Base-by-base conservation (phyloP, 2,888 invertebrate genomes). In the Lasioglossum lativentre region DNA sequence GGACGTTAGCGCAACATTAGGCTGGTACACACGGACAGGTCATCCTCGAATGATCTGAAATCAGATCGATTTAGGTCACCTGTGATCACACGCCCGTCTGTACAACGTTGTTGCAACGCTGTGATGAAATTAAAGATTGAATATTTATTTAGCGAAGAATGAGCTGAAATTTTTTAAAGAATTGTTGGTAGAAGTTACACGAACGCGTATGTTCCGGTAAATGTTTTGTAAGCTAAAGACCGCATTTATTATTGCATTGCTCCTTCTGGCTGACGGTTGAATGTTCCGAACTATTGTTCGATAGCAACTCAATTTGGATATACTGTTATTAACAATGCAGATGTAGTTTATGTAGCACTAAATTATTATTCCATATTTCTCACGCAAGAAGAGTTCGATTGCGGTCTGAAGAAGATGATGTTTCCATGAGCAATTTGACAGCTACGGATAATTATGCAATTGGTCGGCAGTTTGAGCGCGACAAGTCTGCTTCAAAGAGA, bases 11-110 rank as follows among this genome's bases (percentile, higher is more conserved):
- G n/a, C n/a, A n/a, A n/a, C n/a, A n/a, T n/a, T n/a, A 96, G 97
- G 94, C 97, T 98, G 91, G 97, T 97, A 89, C 97, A 97, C 82
- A 97, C 97, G 78, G 96, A 97, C 42, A 97, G 96, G 92, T 97
- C 97, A 93, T 97, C 97, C 38, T 87, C 87, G 40, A 87, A 86
- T 56, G 87, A 86, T 68, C 87, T 87, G 75, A 71, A 82, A 79
- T 52, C 56, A 34, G 4, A 52, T 75, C 16, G 23, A 68, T 23
- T 14, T 42, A 23, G 47, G 34, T 45, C 47, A 42, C 52, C 16
- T 47, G 14, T 72, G 30, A 68, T 68, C 52, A 70, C 40, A n/a
- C 1, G n/a, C n/a, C 14, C 40, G 14, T 40, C 12, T 30, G 23
- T 34, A 23, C 8, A 34, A 38, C 68, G 38, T 10, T 30, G 4